phyloP scores from a whole-genome alignment of 2,113 vertebrate genomes.

The Psittacus erithacus region DNA sequence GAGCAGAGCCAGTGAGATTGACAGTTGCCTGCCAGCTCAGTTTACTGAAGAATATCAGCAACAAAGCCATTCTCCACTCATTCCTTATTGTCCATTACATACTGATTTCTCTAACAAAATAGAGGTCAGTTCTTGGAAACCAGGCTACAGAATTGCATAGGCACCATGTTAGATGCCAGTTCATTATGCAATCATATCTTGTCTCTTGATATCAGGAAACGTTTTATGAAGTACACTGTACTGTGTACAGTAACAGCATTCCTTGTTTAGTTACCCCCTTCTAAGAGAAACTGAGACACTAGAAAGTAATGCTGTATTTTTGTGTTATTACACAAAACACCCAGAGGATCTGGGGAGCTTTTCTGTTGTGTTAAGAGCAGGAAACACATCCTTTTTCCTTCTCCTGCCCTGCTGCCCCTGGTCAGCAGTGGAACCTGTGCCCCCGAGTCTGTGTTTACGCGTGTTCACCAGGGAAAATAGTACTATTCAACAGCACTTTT shows the following conservation, averaged over 20 bases:
- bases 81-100: background rate
- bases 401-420: background rate
- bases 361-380: background rate
- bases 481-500: background rate
- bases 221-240: background rate
- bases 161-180: accelerated
- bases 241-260: background rate
- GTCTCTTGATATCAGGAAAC: background rate
- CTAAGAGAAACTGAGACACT: background rate
- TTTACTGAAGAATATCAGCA: background rate
- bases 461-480: background rate
- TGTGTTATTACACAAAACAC: background rate
- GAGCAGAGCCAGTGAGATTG: background rate
- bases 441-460: background rate
- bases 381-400: background rate
- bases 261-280: background rate
- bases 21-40: background rate
- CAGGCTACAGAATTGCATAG: background rate
- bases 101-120: background rate
- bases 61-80: background rate
- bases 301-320: background rate
- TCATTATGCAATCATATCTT: background rate
- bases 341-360: background rate
- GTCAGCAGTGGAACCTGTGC: background rate
- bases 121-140: background rate